Evolutionary conservation across 1,140 invertebrate species (phyloP).

Genomic region (Meloidogyne chitwoodi): DNA sequence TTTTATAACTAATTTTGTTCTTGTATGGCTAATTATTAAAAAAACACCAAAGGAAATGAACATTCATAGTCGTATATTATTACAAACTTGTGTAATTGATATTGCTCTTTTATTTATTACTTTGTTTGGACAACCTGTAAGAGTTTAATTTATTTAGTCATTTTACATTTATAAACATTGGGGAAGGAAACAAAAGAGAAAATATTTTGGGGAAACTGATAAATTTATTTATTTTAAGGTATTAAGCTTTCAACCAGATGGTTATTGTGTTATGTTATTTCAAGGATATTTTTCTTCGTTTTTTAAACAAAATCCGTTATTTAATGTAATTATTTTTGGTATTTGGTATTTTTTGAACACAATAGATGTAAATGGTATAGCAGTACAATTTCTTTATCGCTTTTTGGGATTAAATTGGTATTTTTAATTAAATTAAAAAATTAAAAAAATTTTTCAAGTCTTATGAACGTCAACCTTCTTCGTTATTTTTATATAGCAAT

Average conservation of each 20-base stretch:
- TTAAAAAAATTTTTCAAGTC: background rate
- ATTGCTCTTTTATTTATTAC: background rate
- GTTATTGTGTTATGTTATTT: background rate
- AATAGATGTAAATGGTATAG: background rate
- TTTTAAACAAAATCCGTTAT: background rate
- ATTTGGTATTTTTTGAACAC: background rate
- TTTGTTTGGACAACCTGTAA: background rate
- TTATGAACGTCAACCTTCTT: background rate
- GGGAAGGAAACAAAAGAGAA: too few species aligned
- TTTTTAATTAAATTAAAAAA: background rate
- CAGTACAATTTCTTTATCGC: background rate
- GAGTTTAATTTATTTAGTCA: too few species aligned
- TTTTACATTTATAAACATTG: too few species aligned
- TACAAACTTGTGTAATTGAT: slow-evolving; percentile 15
- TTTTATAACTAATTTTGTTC: background rate
- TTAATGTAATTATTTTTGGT: background rate
- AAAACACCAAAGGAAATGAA: slow-evolving; percentile 7
- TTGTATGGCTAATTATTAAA: background rate
- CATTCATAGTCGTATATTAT: background rate
- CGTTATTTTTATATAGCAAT: background rate
- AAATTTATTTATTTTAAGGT: background rate
- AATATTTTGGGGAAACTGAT: too few species aligned
- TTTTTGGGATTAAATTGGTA: background rate
- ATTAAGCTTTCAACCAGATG: background rate
- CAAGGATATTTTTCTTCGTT: background rate